Conservation (phyloP, 1,140 invertebrate genomes). For the Pectinophora gossypiella region DNA sequence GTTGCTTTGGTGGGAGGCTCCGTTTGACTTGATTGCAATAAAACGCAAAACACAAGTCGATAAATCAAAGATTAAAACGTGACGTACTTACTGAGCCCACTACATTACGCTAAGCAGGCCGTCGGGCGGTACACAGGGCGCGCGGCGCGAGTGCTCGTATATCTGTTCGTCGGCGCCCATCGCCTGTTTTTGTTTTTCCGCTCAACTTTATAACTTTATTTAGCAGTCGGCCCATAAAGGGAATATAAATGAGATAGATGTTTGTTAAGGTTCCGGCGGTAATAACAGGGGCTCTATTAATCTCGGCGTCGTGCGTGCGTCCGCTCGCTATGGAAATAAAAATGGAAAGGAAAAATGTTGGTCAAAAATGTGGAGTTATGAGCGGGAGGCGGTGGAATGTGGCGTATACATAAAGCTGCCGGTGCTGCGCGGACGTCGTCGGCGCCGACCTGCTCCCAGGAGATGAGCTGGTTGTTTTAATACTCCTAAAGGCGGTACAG, state of each 20-base stretch:
- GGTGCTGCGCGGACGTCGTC: too few relatives aligned
- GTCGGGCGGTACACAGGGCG: too few relatives aligned
- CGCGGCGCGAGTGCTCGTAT: too few relatives aligned
- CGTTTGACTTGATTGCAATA: too few relatives aligned
- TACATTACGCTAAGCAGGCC: too few relatives aligned
- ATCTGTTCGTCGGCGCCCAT: not conserved
- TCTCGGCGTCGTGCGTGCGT: not conserved
- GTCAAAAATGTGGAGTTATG: not conserved
- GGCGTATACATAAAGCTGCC: not conserved
- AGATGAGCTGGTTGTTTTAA: too few relatives aligned
- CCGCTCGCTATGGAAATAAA: not conserved
- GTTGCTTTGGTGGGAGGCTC: too few relatives aligned
- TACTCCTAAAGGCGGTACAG: too few relatives aligned
- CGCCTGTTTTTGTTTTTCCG: not conserved
- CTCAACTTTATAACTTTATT: not conserved
- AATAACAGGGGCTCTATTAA: not conserved
- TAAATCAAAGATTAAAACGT: too few relatives aligned
- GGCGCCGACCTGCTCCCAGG: not conserved
- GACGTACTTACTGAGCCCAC: too few relatives aligned
- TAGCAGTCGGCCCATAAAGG: not conserved
- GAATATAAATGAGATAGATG: not conserved
- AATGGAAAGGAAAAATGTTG: not conserved
- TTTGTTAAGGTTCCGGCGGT: not conserved
- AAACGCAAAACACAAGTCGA: too few relatives aligned
- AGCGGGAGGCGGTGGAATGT: not conserved